These are phyloP conservation scores for Deroplatys truncata DNA, from an alignment of 2,888 invertebrate genomes.

Conservation along the genomic window DNA sequence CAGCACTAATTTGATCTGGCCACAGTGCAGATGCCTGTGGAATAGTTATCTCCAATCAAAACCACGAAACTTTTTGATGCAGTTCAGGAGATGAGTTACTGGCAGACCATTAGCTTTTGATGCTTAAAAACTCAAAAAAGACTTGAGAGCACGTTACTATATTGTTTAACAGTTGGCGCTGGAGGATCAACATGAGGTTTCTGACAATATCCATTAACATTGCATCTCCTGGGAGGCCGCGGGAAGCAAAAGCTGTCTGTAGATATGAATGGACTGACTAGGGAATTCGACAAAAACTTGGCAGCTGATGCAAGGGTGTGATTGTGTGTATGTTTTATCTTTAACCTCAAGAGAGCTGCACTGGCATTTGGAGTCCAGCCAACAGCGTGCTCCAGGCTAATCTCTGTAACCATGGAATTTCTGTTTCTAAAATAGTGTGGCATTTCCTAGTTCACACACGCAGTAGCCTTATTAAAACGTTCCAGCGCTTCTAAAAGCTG, in stretches of 20 bases:
- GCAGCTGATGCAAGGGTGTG: neutral
- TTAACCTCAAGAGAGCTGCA: neutral
- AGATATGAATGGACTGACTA: neutral
- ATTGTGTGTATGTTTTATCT: neutral
- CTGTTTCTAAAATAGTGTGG: neutral
- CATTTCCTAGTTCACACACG: neutral
- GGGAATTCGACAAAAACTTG: neutral
- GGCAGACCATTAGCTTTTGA: no score
- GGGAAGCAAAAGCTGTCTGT: neutral
- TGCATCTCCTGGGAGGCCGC: neutral
- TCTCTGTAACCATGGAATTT: neutral
- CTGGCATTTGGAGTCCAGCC: neutral
- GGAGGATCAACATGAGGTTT: neutral
- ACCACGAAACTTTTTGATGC: no score
- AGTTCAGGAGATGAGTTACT: no score
- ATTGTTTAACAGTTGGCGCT: no score
- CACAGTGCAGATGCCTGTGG: no score
- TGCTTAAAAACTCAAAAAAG: no score
- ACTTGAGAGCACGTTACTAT: no score
- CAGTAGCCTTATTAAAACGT: neutral
- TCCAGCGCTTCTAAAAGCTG: no score
- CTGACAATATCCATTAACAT: neutral
- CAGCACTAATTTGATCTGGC: no score
- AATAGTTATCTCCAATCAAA: no score
- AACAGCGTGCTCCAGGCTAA: neutral